phyloP scores from a whole-genome alignment of 2,113 vertebrate genomes.

The Tachysurus vachellii region DNA sequence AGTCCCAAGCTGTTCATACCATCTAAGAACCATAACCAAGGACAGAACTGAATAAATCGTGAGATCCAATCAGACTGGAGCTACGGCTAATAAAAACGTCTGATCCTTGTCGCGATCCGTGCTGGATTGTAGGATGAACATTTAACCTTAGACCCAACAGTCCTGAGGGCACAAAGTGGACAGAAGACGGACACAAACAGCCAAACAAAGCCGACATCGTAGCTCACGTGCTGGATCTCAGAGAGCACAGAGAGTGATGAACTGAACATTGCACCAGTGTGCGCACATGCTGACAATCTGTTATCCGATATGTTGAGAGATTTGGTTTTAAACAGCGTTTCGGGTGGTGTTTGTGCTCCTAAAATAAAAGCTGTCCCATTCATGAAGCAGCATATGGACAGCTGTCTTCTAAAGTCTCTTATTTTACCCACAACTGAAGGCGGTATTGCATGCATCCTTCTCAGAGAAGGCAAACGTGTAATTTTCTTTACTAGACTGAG shows the following conservation, averaged over 20 bases:
- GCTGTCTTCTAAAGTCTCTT: conserved; percentile 19
- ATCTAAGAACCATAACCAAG: background rate
- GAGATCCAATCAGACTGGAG: conserved; percentile 46
- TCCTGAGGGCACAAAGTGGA: conserved; percentile 52
- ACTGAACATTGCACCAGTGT: background rate
- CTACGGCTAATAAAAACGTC: conserved; percentile 58
- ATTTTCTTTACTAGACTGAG: conserved; percentile 2
- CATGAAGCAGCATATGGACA: background rate
- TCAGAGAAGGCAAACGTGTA: background rate
- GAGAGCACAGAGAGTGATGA: background rate
- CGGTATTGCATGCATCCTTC: background rate
- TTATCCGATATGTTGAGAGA: too few relatives aligned
- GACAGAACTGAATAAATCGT: background rate
- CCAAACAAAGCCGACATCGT: conserved; percentile 34
- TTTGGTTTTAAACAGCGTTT: background rate
- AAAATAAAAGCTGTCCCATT: background rate
- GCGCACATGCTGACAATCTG: background rate
- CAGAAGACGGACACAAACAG: conserved; percentile 37
- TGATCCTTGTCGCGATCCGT: conserved; percentile 69
- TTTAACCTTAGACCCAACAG: conserved; percentile 50
- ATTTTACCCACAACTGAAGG: conserved; percentile 22
- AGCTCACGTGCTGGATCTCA: conserved; percentile 61
- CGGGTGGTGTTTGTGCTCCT: background rate
- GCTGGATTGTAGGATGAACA: conserved; percentile 56
- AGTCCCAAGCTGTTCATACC: background rate